Evolutionary conservation across 2,888 invertebrate species (phyloP).

Genomic region (Drosophila anomelani): DNA sequence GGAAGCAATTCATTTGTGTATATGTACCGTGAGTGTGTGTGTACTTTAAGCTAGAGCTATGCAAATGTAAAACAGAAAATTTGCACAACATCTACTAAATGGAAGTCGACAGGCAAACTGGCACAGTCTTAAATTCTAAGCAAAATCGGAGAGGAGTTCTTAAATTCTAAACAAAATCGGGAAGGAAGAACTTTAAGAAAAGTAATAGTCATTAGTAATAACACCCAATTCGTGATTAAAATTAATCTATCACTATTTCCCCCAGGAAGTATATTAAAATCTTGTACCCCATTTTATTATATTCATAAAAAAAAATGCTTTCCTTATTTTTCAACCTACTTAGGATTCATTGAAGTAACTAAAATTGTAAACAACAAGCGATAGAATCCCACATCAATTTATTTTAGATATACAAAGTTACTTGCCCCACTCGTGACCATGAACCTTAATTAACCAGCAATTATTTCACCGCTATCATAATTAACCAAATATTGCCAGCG

Average conservation of each 20-base stretch:
- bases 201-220: too few species aligned
- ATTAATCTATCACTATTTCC: too few species aligned
- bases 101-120: neutral
- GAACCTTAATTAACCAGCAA: slow-evolving; percentile 58
- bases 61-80: slow-evolving; percentile 53
- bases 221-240: too few species aligned
- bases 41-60: slow-evolving; percentile 39
- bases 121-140: slow-evolving; percentile 5
- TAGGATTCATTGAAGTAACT: too few species aligned
- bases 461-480: slow-evolving; percentile 60
- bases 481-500: slow-evolving; percentile 44
- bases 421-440: slow-evolving; percentile 14
- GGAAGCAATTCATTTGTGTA: slow-evolving; percentile 70
- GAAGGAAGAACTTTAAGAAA: too few species aligned
- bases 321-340: neutral
- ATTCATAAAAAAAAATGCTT: neutral
- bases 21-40: slow-evolving; percentile 29
- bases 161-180: too few species aligned
- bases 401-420: neutral
- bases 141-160: too few species aligned
- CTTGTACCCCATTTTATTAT: neutral
- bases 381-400: neutral
- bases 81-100: slow-evolving; percentile 30
- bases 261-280: neutral
- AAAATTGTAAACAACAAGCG: neutral